Percentiles rank a stretch among this genome's conserved stretches.
These are phyloP conservation scores for Zosterops hypoxanthus DNA, from an alignment of 2,113 vertebrate species.

Conservation along the genomic window DNA sequence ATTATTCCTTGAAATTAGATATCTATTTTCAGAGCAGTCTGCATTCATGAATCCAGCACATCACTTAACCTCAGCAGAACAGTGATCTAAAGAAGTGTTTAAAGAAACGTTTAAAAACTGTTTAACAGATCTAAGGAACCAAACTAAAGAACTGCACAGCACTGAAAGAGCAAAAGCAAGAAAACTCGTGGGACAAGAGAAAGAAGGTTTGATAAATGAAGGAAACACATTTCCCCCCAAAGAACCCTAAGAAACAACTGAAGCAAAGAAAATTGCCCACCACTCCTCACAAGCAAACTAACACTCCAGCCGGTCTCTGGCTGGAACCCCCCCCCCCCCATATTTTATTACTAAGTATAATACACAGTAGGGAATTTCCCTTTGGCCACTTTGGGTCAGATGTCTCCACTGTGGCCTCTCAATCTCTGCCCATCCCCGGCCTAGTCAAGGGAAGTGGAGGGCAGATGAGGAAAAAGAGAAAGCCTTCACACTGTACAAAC, in stretches of 20 bases:
- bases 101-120: not conserved
- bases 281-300: not conserved
- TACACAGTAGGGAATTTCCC: not conserved
- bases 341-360: not conserved
- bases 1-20: not conserved
- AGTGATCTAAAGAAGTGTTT: not conserved
- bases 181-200: not conserved
- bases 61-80: not conserved
- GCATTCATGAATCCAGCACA: not conserved
- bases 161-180: not conserved
- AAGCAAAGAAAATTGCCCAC: not conserved
- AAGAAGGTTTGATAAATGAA: not conserved
- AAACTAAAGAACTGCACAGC: not conserved
- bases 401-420: not conserved
- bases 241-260: not conserved
- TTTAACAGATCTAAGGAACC: not conserved
- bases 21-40: not conserved
- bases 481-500: not conserved
- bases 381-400: not conserved
- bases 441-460: not conserved
- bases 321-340: not conserved
- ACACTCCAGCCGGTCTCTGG: not conserved
- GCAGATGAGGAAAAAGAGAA: not conserved
- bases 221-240: not conserved
- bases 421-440: not conserved